Percentiles rank a stretch among this genome's conserved stretches.
These are phyloP conservation scores for Ichneumon xanthorius DNA, from an alignment of 2,888 invertebrate species.

Conservation along the genomic window DNA sequence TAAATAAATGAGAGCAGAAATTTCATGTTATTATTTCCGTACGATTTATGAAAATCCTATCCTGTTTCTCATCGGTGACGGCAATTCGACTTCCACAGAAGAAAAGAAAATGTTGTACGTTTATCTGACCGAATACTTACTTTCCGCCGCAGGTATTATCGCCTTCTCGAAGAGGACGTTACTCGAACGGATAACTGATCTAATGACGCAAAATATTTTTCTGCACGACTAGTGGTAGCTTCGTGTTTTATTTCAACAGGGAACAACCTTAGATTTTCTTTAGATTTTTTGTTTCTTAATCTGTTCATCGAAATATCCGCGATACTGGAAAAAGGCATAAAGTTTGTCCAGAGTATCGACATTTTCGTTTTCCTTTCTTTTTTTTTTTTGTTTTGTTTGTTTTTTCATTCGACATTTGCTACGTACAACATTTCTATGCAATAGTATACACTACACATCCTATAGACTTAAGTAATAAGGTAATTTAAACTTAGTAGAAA, in stretches of 20 bases:
- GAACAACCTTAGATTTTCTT: constrained; percentile 63
- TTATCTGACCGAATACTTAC: constrained; percentile 9
- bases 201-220: constrained; percentile 47
- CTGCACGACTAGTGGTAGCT: constrained; percentile 51
- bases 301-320: constrained; percentile 24
- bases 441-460: constrained; percentile 62
- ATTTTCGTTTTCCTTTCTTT: constrained; percentile 27
- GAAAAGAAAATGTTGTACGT: constrained; percentile 19
- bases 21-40: constrained; percentile 8
- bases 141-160: background rate
- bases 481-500: constrained; percentile 58
- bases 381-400: constrained; percentile 12
- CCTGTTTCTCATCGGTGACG: background rate
- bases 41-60: background rate
- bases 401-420: constrained; percentile 51
- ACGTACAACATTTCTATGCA: constrained; percentile 64
- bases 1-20: constrained; percentile 19
- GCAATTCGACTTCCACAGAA: background rate
- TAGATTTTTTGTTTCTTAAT: constrained; percentile 28
- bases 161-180: background rate
- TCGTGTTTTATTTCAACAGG: constrained; percentile 59
- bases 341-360: constrained; percentile 45
- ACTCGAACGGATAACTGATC: constrained; percentile 45
- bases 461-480: constrained; percentile 53
- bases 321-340: constrained; percentile 55